phyloP scores from a whole-genome alignment of 2,888 invertebrate genomes.

The Alitta virens region DNA sequence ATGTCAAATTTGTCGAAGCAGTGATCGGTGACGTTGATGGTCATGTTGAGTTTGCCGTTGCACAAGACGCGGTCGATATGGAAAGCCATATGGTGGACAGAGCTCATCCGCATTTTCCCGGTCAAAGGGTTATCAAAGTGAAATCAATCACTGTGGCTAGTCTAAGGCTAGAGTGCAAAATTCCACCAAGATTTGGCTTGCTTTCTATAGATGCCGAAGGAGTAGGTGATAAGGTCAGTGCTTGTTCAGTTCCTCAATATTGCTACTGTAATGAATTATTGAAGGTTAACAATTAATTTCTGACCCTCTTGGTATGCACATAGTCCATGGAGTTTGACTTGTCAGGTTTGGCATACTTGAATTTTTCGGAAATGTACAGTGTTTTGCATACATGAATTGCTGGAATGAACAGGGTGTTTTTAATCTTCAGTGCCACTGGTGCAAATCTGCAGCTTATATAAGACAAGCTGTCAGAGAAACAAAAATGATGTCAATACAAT shows the following conservation, averaged over 20 bases:
- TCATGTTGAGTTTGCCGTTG: slow-evolving; percentile 30
- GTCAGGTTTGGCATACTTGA: too few relatives aligned
- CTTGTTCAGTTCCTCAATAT: neutral
- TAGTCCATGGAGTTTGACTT: neutral
- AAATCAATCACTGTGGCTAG: slow-evolving; percentile 30
- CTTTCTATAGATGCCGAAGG: slow-evolving; percentile 47
- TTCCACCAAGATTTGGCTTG: slow-evolving; percentile 40
- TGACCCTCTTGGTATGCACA: neutral
- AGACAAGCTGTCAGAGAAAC: too few relatives aligned
- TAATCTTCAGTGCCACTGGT: too few relatives aligned
- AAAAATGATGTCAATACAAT: too few relatives aligned
- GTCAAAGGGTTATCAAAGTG: neutral
- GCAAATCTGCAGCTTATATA: too few relatives aligned
- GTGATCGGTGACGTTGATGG: slow-evolving; percentile 35
- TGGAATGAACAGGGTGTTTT: too few relatives aligned
- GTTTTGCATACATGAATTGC: too few relatives aligned
- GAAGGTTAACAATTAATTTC: neutral
- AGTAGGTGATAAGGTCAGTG: slow-evolving; percentile 36
- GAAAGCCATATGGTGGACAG: slow-evolving; percentile 33
- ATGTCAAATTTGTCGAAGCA: slow-evolving; percentile 34
- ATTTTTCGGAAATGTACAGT: too few relatives aligned
- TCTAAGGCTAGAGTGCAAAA: slow-evolving; percentile 30
- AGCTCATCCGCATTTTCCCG: slow-evolving; percentile 25
- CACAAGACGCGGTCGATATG: slow-evolving; percentile 32
- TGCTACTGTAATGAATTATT: neutral